phyloP scores from a whole-genome alignment of 1,140 invertebrate genomes.

The Drosophila seguyi region DNA sequence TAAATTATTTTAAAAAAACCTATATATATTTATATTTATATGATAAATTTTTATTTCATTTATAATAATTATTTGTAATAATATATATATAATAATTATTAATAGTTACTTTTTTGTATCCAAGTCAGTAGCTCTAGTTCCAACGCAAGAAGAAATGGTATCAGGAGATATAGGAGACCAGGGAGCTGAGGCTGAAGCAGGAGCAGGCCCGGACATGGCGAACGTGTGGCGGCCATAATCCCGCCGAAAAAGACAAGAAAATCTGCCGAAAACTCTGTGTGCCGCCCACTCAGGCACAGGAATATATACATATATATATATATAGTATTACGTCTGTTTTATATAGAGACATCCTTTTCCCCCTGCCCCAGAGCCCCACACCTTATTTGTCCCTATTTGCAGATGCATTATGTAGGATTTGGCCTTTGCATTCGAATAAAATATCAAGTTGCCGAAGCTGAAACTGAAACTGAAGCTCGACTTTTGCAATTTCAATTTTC shows the following conservation, averaged over 20 bases:
- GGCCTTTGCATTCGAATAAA: constrained; percentile 73
- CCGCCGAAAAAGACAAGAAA: constrained; percentile 71
- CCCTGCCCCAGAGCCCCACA: neutral
- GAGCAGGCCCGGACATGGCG: constrained; percentile 38
- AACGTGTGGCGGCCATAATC: constrained; percentile 59
- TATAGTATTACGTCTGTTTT: neutral
- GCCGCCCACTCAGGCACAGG: constrained; percentile 4
- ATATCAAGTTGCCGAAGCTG: constrained; percentile 69
- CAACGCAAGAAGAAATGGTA: neutral
- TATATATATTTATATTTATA: too few relatives aligned
- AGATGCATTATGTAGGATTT: constrained; percentile 80
- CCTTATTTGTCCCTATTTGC: constrained; percentile 54
- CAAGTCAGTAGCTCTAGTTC: neutral
- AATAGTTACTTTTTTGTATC: too few relatives aligned
- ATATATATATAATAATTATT: too few relatives aligned
- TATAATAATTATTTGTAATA: too few relatives aligned
- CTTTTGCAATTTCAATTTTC: constrained; percentile 73
- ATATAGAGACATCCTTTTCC: constrained; percentile 8
- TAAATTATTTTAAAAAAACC: neutral
- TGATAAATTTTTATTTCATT: neutral
- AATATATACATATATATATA: neutral
- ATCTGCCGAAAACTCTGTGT: constrained; percentile 51
- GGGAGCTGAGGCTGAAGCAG: constrained; percentile 1
- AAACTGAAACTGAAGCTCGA: constrained; percentile 30
- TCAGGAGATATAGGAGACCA: constrained; percentile 6